These are phyloP conservation scores for Gasteruption jaculator DNA, from an alignment of 2,888 invertebrate genomes.

Conservation along the genomic window DNA sequence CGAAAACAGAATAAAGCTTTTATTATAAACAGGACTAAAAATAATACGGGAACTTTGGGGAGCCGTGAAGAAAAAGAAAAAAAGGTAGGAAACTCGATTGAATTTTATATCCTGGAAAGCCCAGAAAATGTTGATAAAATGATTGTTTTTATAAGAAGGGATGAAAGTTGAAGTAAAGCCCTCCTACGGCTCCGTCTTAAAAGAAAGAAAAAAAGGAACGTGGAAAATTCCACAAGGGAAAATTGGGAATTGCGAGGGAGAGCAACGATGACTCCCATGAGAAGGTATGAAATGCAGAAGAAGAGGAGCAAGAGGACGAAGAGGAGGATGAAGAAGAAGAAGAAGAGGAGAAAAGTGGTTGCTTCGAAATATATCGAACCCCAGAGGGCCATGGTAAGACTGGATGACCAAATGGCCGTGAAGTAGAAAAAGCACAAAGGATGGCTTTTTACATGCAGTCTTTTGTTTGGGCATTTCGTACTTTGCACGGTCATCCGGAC, in stretches of 20 bases:
- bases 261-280: slow-evolving; percentile 11
- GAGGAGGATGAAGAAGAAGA: slow-evolving; percentile 22
- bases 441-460: slow-evolving; percentile 11
- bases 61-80: too few species aligned
- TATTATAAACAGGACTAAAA: background rate
- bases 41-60: background rate
- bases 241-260: background rate
- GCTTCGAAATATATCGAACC: slow-evolving; percentile 42
- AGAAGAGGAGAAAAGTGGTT: slow-evolving; percentile 17
- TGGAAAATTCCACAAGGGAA: slow-evolving; percentile 10
- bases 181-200: slow-evolving; percentile 8
- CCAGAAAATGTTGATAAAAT: background rate
- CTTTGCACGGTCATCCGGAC: slow-evolving; percentile 14
- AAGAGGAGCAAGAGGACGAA: slow-evolving; percentile 16
- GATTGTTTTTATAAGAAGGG: background rate
- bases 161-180: background rate
- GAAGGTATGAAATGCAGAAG: slow-evolving; percentile 10
- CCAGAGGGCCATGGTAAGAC: slow-evolving; percentile 38
- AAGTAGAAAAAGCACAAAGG: slow-evolving; percentile 14
- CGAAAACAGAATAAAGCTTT: too few species aligned
- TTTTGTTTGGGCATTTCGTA: slow-evolving; percentile 10
- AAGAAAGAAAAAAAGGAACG: slow-evolving; percentile 9
- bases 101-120: too few species aligned
- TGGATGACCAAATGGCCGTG: slow-evolving; percentile 30
- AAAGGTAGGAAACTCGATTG: too few species aligned